Base-by-base conservation (phyloP, 2,797 vertebrate genomes). In the Masticophis lateralis region DNA sequence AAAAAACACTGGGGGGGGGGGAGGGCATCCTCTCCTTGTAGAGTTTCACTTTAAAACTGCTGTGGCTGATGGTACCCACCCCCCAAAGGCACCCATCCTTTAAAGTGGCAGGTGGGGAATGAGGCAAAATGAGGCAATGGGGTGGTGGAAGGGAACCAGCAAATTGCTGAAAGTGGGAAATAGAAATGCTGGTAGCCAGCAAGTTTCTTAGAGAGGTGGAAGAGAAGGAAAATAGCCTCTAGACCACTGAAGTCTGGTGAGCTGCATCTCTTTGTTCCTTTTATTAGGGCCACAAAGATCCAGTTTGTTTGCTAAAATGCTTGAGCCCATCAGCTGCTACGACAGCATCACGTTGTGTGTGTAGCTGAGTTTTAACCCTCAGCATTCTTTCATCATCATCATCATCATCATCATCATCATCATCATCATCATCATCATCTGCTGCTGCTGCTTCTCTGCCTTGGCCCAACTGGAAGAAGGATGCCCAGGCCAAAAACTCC, bases 251-350 rank as follows among this genome's bases (percentile, higher is more conserved):
- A 0, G 20, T 51, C 90, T 11, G 0, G 0, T 0, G 5, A 9
- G 43, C 0, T 51, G 22, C 3, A 25, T 0, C 2, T 14, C 91
- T 1, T 5, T 92, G 89, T 86, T 66, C 8, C 87, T 56, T 16
- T 87, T 93, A 88, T 94, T 74, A 3, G 90, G 37, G 27, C 94
- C 95, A 37, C 59, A 6, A 95, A 94, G 60, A 51, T 0, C 0
- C 12, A 10, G 5, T 63, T 93, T 96, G 93, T 95, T 94, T 93
- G 95, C 93, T 53, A 14, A 90, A 69, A 56, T 53, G 47, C 4
- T 74, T 4, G 32, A n/a, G 47, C 60, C 51, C 2, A 22, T 1
- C 0, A 0, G 4, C 43, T 69, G 93, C 61, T 1, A 0, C 1
- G 86, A 59, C 0, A 2, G 1, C 43, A 2, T 56, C 0, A 4